Evolutionary conservation across 2,797 vertebrate genomes (phyloP).

Genomic region (Prionace glauca): DNA sequence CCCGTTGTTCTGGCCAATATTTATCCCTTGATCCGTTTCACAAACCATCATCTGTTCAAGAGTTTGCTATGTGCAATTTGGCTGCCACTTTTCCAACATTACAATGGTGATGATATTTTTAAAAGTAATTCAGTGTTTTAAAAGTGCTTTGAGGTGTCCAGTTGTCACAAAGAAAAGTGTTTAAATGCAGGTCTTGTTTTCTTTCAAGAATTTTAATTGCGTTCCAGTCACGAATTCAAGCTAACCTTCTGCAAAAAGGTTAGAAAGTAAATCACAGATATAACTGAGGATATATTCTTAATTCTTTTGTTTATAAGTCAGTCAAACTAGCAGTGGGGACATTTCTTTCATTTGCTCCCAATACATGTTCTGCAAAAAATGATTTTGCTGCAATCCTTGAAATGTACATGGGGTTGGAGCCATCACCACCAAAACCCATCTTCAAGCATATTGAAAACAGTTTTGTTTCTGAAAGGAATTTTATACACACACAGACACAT

Average conservation of each 20-base stretch:
- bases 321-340: not conserved
- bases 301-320: not conserved
- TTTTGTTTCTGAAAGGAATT: not conserved
- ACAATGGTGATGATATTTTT: not conserved
- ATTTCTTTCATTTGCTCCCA: not conserved
- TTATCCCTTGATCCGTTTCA: too few relatives aligned
- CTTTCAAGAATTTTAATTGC: too few relatives aligned
- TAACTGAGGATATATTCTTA: not conserved
- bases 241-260: not conserved
- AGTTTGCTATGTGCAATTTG: too few relatives aligned
- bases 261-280: not conserved
- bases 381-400: not conserved
- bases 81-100: not conserved
- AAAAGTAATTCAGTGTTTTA: too few relatives aligned
- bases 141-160: too few relatives aligned
- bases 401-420: not conserved
- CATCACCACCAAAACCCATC: not conserved
- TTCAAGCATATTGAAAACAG: not conserved
- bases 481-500: too few relatives aligned
- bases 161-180: too few relatives aligned
- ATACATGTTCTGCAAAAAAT: not conserved
- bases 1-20: too few relatives aligned
- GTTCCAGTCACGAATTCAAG: too few relatives aligned
- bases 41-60: too few relatives aligned
- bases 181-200: too few relatives aligned